Evolutionary conservation across 2,113 vertebrate species (phyloP).

Genomic region (Nycticryphes semicollaris): DNA sequence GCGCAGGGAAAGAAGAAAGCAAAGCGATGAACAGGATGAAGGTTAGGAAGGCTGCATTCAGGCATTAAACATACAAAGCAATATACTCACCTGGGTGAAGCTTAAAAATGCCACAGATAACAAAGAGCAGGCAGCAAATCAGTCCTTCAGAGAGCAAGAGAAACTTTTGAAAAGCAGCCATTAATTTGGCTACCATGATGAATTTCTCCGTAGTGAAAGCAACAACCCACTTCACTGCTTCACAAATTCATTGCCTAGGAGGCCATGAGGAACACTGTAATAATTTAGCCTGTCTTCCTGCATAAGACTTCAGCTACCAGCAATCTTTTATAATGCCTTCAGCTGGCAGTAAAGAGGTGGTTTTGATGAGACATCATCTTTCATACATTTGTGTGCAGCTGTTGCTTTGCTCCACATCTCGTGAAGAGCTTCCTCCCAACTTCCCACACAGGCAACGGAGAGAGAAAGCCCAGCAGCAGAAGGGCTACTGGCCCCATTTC

Average conservation of each 20-base stretch:
- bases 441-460: background rate
- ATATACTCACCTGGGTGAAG: background rate
- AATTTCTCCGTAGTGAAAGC: background rate
- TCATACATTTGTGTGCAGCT: background rate
- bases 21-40: background rate
- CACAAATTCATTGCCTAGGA: constrained; percentile 38
- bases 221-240: constrained; percentile 4
- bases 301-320: background rate
- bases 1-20: background rate
- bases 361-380: constrained; percentile 3
- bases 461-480: background rate
- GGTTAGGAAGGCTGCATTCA: background rate
- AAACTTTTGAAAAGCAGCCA: constrained; percentile 14
- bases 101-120: constrained; percentile 4
- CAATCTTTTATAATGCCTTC: constrained; percentile 4
- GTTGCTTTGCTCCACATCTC: background rate
- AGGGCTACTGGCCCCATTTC: background rate
- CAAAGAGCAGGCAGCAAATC: constrained; percentile 5
- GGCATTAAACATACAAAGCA: background rate
- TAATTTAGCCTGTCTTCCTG: constrained; percentile 38
- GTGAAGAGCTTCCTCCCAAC: background rate
- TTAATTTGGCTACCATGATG: constrained; percentile 7
- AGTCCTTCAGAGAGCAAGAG: constrained; percentile 8
- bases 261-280: background rate
- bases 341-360: background rate